phyloP scores from a whole-genome alignment of 2,888 invertebrate species.

The Thymelicus acteon region DNA sequence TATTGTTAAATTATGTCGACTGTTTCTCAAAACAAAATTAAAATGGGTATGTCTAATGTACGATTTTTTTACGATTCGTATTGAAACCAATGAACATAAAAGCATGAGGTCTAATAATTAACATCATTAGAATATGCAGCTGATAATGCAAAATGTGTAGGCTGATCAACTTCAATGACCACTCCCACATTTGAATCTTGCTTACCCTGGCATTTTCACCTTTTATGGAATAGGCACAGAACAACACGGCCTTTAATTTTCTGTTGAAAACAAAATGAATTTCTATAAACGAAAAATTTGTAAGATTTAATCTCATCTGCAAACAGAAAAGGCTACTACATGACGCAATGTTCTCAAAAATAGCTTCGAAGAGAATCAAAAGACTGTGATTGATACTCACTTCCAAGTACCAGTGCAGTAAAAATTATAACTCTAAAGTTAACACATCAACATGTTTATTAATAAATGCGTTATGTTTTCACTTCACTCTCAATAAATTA shows the following conservation, averaged over 20 bases:
- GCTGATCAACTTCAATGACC: slow-evolving; percentile 62
- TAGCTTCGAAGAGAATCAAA: slow-evolving; percentile 16
- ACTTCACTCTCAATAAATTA: neutral
- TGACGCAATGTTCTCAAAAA: slow-evolving; percentile 35
- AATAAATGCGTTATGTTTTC: neutral
- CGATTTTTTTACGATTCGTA: neutral
- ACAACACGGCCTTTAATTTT: slow-evolving; percentile 42
- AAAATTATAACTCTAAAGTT: neutral
- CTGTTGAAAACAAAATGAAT: slow-evolving; percentile 66
- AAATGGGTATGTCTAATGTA: neutral
- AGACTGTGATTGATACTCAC: slow-evolving; percentile 20
- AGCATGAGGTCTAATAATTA: neutral
- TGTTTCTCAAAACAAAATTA: neutral
- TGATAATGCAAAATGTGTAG: slow-evolving; percentile 43
- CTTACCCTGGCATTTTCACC: slow-evolving; percentile 81
- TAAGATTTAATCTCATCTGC: neutral
- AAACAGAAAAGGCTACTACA: neutral
- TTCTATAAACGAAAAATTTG: slow-evolving; percentile 15
- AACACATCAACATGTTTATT: slow-evolving; percentile 6
- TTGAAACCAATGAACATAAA: slow-evolving; percentile 22
- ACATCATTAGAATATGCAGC: neutral
- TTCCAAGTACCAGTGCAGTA: neutral
- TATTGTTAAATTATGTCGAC: neutral
- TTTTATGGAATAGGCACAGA: slow-evolving; percentile 38
- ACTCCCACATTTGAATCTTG: slow-evolving; percentile 71